Evolutionary conservation across 2,888 invertebrate species (phyloP), one percentile per base, ranked within the genome.

Genomic region (Dastarcus helophoroides): DNA sequence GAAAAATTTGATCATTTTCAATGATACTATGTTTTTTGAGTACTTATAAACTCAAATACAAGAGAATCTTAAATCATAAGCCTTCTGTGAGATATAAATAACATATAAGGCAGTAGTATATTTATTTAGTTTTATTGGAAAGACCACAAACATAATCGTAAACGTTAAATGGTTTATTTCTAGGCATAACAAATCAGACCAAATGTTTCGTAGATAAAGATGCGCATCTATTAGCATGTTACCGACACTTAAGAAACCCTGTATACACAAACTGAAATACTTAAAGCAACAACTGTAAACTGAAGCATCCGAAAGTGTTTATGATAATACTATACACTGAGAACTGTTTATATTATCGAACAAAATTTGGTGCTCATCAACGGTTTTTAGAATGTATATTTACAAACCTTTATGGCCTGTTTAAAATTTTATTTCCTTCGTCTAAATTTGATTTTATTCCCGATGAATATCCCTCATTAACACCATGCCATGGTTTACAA

Each of bases 311-410:
- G 50, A 48, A 47, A 45, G 46, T 55, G 55, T 54, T 55, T 55
- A 55, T 37, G 41, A 45, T 49, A 48, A 43, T 49, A 47, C 46
- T 48, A 52, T 50, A 52, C 48, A 48, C 47, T 48, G 44, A 45
- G 46, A 47, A 48, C 46, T 57, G 55, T 55, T 50, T 56, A 53
- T 50, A 45, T 25, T 31, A 31, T 19, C 31, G 31, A 23, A 49
- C 48, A 53, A 57, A 56, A 56, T 55, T 56, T 54, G 55, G 56
- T 51, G 50, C 53, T 54, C 54, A 56, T 57, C 57, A 57, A 51
- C 55, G 50, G 53, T 45, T 48, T 50, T 43, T 41, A 48, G 43
- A 38, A 41, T 45, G 50, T 52, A 51, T 53, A 52, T 53, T 52
- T 53, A 50, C 48, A 51, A 51, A 51, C 49, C 50, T 47, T 49